Evolutionary conservation across 2,113 vertebrate species (phyloP).

Genomic region (Gadus macrocephalus): DNA sequence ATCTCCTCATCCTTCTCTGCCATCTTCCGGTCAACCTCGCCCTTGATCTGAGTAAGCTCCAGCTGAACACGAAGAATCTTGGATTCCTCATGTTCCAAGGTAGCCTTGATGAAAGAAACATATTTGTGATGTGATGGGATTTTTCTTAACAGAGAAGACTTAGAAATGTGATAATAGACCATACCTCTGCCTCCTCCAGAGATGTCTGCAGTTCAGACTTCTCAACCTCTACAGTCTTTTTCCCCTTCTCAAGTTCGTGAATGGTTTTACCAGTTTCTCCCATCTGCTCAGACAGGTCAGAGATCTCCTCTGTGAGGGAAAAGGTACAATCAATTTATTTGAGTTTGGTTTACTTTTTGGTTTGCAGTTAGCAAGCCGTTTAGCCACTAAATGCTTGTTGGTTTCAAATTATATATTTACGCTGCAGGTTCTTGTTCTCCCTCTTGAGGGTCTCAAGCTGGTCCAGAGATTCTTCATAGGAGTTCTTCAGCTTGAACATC

Average conservation of each 20-base stretch:
- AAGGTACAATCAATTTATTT: not conserved
- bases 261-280: slow-evolving; percentile 70
- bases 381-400: not conserved
- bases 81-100: slow-evolving; percentile 69
- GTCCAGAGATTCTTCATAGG: slow-evolving; percentile 81
- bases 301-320: slow-evolving; percentile 63
- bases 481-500: slow-evolving; percentile 82
- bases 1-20: slow-evolving; percentile 74
- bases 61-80: slow-evolving; percentile 68
- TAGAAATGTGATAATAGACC: slow-evolving; percentile 1
- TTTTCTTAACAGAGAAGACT: not conserved
- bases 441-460: slow-evolving; percentile 81
- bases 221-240: slow-evolving; percentile 62
- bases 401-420: slow-evolving; percentile 43
- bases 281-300: slow-evolving; percentile 68
- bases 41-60: slow-evolving; percentile 66
- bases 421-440: slow-evolving; percentile 77
- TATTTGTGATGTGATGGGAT: not conserved
- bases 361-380: not conserved
- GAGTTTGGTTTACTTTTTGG: not conserved
- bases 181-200: slow-evolving; percentile 72
- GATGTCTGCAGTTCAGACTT: slow-evolving; percentile 68
- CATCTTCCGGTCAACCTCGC: slow-evolving; percentile 68
- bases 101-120: slow-evolving; percentile 37
- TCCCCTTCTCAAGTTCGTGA: slow-evolving; percentile 70